These are phyloP conservation scores for Leptocoma aspasia DNA, from an alignment of 2,113 vertebrate genomes.

Conservation along the genomic window DNA sequence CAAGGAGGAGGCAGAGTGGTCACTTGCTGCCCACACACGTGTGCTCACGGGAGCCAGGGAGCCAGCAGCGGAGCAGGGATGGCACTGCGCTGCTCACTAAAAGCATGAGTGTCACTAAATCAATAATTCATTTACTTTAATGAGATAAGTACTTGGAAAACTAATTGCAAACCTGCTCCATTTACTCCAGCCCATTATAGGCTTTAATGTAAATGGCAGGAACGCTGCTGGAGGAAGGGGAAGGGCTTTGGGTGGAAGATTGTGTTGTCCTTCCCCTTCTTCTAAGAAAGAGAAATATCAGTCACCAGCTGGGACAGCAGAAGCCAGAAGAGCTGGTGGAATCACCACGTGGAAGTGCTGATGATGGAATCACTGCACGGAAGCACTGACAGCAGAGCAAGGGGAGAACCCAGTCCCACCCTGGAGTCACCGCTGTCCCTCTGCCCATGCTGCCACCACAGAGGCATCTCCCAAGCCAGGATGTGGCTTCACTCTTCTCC, in stretches of 20 bases:
- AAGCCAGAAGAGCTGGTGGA: accelerated
- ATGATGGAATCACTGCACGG: accelerated
- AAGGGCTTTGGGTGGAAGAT: conserved; percentile 5
- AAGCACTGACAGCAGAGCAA: accelerated
- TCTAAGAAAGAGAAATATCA: conserved; percentile 45
- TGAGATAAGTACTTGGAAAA: conserved; percentile 97
- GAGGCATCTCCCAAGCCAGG: background rate
- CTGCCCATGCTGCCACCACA: accelerated
- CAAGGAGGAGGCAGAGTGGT: conserved; percentile 8
- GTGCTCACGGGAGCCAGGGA: background rate
- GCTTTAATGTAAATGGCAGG: conserved; percentile 82
- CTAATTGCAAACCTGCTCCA: conserved; percentile 93
- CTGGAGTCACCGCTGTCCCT: accelerated
- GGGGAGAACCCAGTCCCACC: background rate
- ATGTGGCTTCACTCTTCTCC: background rate
- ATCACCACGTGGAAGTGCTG: accelerated
- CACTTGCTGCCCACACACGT: background rate
- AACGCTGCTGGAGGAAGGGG: conserved; percentile 62
- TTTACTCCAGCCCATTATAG: conserved; percentile 83
- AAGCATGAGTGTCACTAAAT: conserved; percentile 94
- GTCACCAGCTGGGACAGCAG: background rate
- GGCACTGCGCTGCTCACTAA: conserved; percentile 85
- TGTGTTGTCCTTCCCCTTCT: background rate
- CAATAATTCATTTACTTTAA: conserved; percentile 99
- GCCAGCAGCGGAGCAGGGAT: conserved; percentile 62